These are phyloP conservation scores for Ctenopoma multispine DNA, from an alignment of 2,797 vertebrate species.

Conservation along the genomic window DNA sequence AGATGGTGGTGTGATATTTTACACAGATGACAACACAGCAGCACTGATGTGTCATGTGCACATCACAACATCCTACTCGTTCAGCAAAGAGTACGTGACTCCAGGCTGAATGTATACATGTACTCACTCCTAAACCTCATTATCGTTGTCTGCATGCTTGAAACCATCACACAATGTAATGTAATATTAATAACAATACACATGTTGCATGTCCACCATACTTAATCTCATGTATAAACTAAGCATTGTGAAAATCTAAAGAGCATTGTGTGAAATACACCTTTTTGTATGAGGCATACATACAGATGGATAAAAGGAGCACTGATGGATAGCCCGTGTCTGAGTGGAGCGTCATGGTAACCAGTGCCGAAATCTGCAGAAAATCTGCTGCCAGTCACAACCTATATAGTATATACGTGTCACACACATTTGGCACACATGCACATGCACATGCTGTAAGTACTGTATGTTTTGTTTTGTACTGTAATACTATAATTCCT, in stretches of 20 bases:
- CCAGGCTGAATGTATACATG: background rate
- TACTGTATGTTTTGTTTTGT: conserved; percentile 31
- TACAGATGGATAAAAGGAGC: background rate
- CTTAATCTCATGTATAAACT: too few species aligned
- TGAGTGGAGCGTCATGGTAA: background rate
- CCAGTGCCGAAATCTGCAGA: conserved; percentile 7
- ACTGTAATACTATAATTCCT: conserved; percentile 41
- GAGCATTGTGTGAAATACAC: background rate
- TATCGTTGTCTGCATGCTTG: background rate
- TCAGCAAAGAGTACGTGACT: conserved; percentile 20
- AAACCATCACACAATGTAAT: background rate
- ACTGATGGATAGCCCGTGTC: background rate
- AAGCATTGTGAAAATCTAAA: background rate
- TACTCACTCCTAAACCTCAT: background rate
- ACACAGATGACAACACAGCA: conserved; percentile 49
- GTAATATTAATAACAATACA: too few species aligned
- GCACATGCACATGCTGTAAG: conserved; percentile 18
- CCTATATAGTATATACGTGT: conserved; percentile 8
- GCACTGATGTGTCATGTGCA: conserved; percentile 9
- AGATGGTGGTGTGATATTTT: conserved; percentile 45
- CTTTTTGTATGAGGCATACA: background rate
- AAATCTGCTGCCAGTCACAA: conserved; percentile 12
- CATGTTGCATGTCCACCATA: too few species aligned
- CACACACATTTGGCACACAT: conserved; percentile 25
- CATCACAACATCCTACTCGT: conserved; percentile 13